Percentiles rank a stretch among this genome's conserved stretches.
Conservation (phyloP, 2,113 vertebrate genomes). For the Marmota monax region DNA sequence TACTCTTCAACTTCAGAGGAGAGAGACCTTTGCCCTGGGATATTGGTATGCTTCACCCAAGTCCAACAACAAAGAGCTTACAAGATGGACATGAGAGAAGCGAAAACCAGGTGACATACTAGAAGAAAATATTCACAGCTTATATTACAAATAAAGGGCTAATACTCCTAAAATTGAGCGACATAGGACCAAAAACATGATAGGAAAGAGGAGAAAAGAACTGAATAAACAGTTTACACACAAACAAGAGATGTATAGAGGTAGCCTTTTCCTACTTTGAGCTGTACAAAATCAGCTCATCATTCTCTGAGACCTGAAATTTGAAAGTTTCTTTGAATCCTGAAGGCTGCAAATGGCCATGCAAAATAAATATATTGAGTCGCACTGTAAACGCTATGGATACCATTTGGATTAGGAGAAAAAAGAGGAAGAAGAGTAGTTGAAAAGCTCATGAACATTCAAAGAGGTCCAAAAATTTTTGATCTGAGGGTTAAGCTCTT, state of each 20-base stretch:
- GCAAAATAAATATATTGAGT: not conserved
- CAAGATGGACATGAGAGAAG: not conserved
- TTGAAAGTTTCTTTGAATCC: not conserved
- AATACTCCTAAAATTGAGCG: not conserved
- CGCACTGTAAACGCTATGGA: not conserved
- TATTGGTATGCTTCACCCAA: not conserved
- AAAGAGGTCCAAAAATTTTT: not conserved
- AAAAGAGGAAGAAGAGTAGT: not conserved
- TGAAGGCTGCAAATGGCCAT: not conserved
- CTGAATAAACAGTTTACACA: not conserved
- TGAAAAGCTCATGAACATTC: not conserved
- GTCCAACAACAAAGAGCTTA: not conserved
- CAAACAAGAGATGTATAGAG: not conserved
- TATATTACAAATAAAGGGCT: not conserved
- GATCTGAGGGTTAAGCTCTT: not conserved
- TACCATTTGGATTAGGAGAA: not conserved
- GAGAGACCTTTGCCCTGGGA: not conserved
- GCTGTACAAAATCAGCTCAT: not conserved
- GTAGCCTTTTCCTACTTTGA: no score
- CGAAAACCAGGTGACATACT: not conserved
- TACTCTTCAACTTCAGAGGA: not conserved
- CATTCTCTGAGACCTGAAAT: not conserved
- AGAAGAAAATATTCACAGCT: not conserved
- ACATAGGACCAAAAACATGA: not conserved
- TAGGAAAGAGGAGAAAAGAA: not conserved